Conservation (phyloP, 2,888 invertebrate species). For the Anagyrus pseudococci region DNA sequence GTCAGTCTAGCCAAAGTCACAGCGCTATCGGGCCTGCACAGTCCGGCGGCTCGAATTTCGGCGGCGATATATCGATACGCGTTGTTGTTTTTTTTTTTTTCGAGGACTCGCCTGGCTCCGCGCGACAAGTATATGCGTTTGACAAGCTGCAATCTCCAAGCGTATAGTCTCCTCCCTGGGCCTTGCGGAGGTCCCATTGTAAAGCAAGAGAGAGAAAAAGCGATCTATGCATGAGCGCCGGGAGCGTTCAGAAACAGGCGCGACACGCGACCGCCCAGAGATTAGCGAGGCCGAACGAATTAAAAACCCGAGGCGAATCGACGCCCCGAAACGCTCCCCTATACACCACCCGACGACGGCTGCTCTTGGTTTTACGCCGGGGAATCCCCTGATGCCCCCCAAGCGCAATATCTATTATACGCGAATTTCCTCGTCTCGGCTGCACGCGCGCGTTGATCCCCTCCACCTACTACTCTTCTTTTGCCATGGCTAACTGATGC, state of each 20-base stretch:
- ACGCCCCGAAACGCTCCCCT: too few species aligned
- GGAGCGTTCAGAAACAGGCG: conserved; percentile 29
- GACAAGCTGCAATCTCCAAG: conserved; percentile 26
- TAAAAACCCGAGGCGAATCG: conserved; percentile 28
- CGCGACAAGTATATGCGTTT: too few species aligned
- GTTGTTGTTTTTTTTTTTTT: too few species aligned
- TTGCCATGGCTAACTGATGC: background rate
- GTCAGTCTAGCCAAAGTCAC: too few species aligned
- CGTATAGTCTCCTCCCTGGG: too few species aligned
- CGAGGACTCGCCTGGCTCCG: too few species aligned
- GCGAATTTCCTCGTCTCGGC: conserved; percentile 10
- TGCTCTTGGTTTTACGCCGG: background rate
- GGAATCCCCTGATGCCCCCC: background rate
- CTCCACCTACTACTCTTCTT: too few species aligned
- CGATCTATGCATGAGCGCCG: background rate
- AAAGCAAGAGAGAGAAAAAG: background rate
- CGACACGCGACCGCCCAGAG: conserved; percentile 54
- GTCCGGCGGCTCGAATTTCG: too few species aligned
- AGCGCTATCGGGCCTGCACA: too few species aligned
- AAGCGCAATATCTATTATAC: conserved; percentile 6
- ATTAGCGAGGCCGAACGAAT: conserved; percentile 46
- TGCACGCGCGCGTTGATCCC: background rate
- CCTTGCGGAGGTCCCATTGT: too few species aligned
- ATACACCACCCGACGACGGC: too few species aligned
- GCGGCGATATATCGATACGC: too few species aligned